Evolutionary conservation across 2,888 invertebrate genomes (phyloP), one percentile per base, ranked within the genome.

Genomic region (Adineta ricciae): DNA sequence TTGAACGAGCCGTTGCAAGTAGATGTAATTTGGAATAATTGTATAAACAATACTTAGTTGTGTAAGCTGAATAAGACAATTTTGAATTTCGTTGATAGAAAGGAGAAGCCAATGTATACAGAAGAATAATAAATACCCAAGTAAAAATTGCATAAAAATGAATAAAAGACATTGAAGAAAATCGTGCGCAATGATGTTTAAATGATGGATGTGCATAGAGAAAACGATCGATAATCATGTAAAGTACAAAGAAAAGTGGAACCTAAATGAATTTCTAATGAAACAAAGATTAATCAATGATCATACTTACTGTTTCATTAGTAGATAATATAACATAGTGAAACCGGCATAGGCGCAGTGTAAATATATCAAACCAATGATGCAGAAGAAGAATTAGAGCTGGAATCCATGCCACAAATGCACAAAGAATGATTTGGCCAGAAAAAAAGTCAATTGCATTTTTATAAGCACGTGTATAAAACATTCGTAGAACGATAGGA

Each of bases 301-400:
- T 50, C 19, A 64, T 21, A 41, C 38, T 41, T 78, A 78, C 78
- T 41, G 78, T 41, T 78, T 78, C 78, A 78, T 78, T 78, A 2
- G 78, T 41, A 24, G 78, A 78, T 78, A 78, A 41, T 78, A 78
- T 41, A 41, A 78, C 78, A 78, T 78, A 78, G 41, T 78, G 78
- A 78, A 78, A 78, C 24, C 78, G 41, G 41, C 78, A 78, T 11
- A 78, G 41, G n/a, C 41, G 38, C 41, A n/a, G 5, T n/a, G 78
- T 78, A 24, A 41, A 78, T 78, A 41, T 78, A 2, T n/a, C 41
- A 78, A 78, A 41, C 78, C 78, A 78, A 78, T 78, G 41, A 78
- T 78, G 78, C 3, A 78, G 38, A n/a, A 78, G 78, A 41, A 78
- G 78, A n/a, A 78, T 78, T 24, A 78, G 41, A n/a, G 78, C 78